Evolutionary conservation across 92 coral and sea anemone species (phyloP).

Genomic region (Epizoanthus fatuus): DNA sequence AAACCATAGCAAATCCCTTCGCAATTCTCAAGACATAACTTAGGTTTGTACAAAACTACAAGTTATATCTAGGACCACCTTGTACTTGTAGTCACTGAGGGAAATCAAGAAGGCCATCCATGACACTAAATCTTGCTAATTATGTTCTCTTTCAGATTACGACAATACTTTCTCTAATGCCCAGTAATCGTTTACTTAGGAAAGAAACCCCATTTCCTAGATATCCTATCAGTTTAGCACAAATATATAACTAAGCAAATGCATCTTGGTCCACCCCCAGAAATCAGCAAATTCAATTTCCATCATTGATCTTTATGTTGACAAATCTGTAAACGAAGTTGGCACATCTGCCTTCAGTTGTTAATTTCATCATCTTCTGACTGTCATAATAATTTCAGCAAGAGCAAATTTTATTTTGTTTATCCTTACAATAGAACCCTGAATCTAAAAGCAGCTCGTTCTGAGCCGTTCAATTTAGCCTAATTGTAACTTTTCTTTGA

Average conservation of each 20-base stretch:
- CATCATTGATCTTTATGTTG: slow-evolving; percentile 65
- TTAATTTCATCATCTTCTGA: slow-evolving; percentile 84
- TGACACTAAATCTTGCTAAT: slow-evolving; percentile 25
- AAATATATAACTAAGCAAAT: slow-evolving; percentile 54
- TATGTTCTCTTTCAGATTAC: slow-evolving; percentile 34
- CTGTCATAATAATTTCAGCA: slow-evolving; percentile 93
- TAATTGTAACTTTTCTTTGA: slow-evolving; percentile 96
- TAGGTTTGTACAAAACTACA: not conserved
- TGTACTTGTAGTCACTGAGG: not conserved
- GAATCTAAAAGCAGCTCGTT: slow-evolving; percentile 44
- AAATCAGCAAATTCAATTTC: slow-evolving; percentile 67
- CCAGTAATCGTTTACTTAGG: slow-evolving; percentile 50
- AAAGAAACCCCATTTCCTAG: slow-evolving; percentile 53
- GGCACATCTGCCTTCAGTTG: slow-evolving; percentile 97
- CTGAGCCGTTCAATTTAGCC: slow-evolving; percentile 72
- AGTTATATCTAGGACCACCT: not conserved
- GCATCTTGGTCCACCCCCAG: slow-evolving; percentile 57
- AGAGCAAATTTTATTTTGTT: slow-evolving; percentile 80
- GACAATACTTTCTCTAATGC: slow-evolving; percentile 48
- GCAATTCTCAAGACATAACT: slow-evolving; percentile 4
- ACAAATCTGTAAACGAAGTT: slow-evolving; percentile 94
- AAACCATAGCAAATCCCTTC: slow-evolving; percentile 80
- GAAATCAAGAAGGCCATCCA: not conserved
- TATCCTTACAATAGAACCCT: slow-evolving; percentile 68
- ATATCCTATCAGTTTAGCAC: slow-evolving; percentile 51